Evolutionary conservation across 1,140 invertebrate genomes (phyloP).

Genomic region (Mactra quadrangularis): DNA sequence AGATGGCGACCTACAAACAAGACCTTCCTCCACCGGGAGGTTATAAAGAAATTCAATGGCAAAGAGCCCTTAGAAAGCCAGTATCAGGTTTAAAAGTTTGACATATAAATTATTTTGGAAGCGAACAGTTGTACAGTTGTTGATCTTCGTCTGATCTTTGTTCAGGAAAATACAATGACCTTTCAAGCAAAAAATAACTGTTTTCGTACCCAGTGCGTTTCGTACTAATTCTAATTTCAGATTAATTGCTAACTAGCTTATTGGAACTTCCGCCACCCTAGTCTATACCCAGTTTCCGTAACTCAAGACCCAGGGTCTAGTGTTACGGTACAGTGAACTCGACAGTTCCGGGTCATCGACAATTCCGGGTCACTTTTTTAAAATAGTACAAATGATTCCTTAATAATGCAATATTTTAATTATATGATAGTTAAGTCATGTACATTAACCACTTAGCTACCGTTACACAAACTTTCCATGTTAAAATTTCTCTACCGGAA

Average conservation of each 20-base stretch:
- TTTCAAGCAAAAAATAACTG: background rate
- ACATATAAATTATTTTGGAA: background rate
- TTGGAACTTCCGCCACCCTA: too few relatives aligned
- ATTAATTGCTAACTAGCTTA: background rate
- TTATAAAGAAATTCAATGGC: conserved; percentile 28
- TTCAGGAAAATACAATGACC: background rate
- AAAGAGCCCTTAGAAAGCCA: background rate
- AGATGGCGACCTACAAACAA: conserved; percentile 26
- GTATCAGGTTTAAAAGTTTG: background rate
- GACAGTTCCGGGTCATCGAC: too few relatives aligned
- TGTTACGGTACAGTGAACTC: too few relatives aligned
- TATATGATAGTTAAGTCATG: too few relatives aligned
- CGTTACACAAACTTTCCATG: too few relatives aligned
- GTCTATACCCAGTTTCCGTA: too few relatives aligned
- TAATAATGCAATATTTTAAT: too few relatives aligned
- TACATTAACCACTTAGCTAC: too few relatives aligned
- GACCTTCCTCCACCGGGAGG: conserved; percentile 14
- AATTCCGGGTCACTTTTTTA: too few relatives aligned
- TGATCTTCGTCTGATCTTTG: background rate
- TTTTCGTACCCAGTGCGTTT: background rate
- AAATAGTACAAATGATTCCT: too few relatives aligned
- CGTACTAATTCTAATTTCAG: background rate
- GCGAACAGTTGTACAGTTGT: background rate
- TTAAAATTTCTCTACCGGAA: too few relatives aligned
- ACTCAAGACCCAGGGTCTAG: too few relatives aligned